Evolutionary conservation across 2,888 invertebrate genomes (phyloP).

Genomic region (Rhodophaea formosa): DNA sequence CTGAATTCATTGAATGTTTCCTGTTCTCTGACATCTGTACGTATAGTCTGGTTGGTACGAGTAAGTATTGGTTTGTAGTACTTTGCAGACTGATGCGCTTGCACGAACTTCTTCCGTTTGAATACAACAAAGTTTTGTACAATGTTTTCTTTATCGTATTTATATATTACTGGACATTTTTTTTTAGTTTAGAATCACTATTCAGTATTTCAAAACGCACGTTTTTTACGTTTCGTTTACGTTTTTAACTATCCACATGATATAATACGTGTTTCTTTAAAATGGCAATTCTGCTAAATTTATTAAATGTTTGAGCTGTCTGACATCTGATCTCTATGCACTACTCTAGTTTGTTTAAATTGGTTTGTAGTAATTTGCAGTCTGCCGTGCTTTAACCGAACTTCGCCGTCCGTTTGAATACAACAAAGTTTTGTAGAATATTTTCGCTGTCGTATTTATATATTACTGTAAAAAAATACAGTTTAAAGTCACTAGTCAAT

Average conservation of each 20-base stretch:
- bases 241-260: too few species aligned
- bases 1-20: conserved; percentile 52
- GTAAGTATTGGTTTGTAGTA: conserved; percentile 52
- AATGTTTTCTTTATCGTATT: too few species aligned
- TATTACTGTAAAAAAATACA: too few species aligned
- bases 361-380: conserved; percentile 46
- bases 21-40: conserved; percentile 41
- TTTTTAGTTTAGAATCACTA: too few species aligned
- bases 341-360: conserved; percentile 63
- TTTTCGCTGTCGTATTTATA: too few species aligned
- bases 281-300: too few species aligned
- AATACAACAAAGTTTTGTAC: neutral
- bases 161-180: too few species aligned
- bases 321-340: conserved; percentile 41
- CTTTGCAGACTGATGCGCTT: conserved; percentile 48
- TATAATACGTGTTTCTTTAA: too few species aligned
- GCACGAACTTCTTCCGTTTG: conserved; percentile 45
- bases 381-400: conserved; percentile 51
- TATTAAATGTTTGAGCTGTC: conserved; percentile 54
- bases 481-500: too few species aligned
- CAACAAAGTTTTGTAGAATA: neutral
- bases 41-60: conserved; percentile 60
- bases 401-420: conserved; percentile 38
- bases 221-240: too few species aligned
- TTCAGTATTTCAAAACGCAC: too few species aligned